Conservation (phyloP, 2,888 invertebrate genomes). For the Parnassius apollo region DNA sequence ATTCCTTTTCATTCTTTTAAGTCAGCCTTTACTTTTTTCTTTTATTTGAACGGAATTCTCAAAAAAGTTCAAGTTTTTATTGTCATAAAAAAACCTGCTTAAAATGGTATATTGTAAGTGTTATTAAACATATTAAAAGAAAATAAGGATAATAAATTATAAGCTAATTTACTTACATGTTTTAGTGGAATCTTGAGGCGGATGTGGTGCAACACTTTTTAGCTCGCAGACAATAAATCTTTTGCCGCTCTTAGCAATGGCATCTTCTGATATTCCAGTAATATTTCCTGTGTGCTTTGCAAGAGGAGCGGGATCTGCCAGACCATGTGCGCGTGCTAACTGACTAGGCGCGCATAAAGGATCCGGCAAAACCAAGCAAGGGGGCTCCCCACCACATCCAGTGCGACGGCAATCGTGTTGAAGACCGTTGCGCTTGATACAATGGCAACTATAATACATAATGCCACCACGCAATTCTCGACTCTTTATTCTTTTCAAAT, state of each 20-base stretch:
- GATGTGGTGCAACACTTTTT: conserved; percentile 59
- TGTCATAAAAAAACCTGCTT: too few relatives aligned
- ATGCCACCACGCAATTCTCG: conserved; percentile 79
- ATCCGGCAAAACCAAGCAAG: conserved; percentile 77
- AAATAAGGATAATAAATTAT: too few relatives aligned
- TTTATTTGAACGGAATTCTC: too few relatives aligned
- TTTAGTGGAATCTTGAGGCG: conserved; percentile 43
- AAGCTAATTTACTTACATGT: conserved; percentile 45
- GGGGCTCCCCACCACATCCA: conserved; percentile 75
- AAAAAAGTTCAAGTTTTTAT: too few relatives aligned
- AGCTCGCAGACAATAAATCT: conserved; percentile 74
- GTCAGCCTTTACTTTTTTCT: too few relatives aligned
- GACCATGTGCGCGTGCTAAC: conserved; percentile 68
- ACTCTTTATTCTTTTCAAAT: conserved; percentile 70
- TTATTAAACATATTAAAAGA: too few relatives aligned
- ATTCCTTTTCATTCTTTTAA: too few relatives aligned
- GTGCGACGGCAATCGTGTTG: conserved; percentile 81
- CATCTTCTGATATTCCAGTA: conserved; percentile 38
- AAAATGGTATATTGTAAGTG: too few relatives aligned
- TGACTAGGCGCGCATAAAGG: conserved; percentile 79
- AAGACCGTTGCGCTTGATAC: conserved; percentile 81
- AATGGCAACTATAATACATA: conserved; percentile 80
- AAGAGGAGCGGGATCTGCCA: conserved; percentile 62
- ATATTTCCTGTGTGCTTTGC: conserved; percentile 53
- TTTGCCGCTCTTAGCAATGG: conserved; percentile 49